phyloP scores from a whole-genome alignment of 2,888 invertebrate species.

The Drosophila peninsularis region DNA sequence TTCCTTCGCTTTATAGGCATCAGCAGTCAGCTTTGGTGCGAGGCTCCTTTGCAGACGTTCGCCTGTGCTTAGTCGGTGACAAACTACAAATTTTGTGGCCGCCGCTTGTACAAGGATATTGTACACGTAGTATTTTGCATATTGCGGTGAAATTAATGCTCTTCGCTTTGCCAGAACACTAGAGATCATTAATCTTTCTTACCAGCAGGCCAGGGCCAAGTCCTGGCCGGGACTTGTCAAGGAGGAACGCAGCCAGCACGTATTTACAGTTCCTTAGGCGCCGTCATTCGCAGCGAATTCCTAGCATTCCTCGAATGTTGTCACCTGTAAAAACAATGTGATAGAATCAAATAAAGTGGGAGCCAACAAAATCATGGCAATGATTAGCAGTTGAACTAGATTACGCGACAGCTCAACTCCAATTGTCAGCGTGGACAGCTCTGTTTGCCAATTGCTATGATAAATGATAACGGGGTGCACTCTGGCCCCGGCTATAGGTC shows the following conservation, averaged over 20 bases:
- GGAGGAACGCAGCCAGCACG: conserved; percentile 37
- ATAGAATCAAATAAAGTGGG: conserved; percentile 22
- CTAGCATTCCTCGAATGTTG: conserved; percentile 38
- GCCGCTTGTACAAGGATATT: conserved; percentile 26
- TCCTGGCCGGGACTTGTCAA: conserved; percentile 24
- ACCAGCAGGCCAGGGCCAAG: conserved; percentile 39
- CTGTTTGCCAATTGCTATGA: conserved; percentile 70
- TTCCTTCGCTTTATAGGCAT: background rate
- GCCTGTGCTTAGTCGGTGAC: conserved; percentile 36
- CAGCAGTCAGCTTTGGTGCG: background rate
- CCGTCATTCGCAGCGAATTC: conserved; percentile 26
- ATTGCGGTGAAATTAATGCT: conserved; percentile 68
- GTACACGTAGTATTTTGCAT: conserved; percentile 64
- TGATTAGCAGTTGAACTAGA: conserved; percentile 66
- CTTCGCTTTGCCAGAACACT: conserved; percentile 47
- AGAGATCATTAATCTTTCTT: conserved; percentile 74
- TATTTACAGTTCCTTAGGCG: conserved; percentile 40
- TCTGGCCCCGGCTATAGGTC: conserved; percentile 56
- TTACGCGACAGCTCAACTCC: conserved; percentile 29
- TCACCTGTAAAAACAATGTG: conserved; percentile 37
- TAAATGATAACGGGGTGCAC: conserved; percentile 56
- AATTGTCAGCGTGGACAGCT: conserved; percentile 48
- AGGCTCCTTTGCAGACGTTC: no score
- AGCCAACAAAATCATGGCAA: conserved; percentile 39
- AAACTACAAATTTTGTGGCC: conserved; percentile 57